Evolutionary conservation across 2,797 vertebrate species (phyloP), one percentile per base, ranked within the genome.

Genomic region (Typhlichthys eigenmanni): DNA sequence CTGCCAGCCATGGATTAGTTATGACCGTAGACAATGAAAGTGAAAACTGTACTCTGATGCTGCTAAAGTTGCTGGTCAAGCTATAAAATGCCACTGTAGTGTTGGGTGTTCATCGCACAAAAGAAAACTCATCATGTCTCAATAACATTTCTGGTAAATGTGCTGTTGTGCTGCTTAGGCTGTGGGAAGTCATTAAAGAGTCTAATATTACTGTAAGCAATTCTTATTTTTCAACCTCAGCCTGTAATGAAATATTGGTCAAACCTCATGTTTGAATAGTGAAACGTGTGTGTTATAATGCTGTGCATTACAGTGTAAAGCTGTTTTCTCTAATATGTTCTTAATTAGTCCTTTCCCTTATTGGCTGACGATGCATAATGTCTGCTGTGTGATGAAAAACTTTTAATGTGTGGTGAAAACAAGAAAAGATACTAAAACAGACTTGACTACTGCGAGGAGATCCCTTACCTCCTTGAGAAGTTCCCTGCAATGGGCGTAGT

Each of bases 401-500:
- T 7, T 38, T 7, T 38, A 6, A 38, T 38, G 8, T 38, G 34
- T 38, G 47, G 13, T 48, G 47, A 48, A 48, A n/a, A 48, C 12
- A 48, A 48, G 13, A 4, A 6, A 48, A 48, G 47, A n/a, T 48
- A 24, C 16, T 4, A 53, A 11, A 19, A 19, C 13, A n/a, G 14
- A 7, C 14, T 51, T 3, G 16, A 17, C 9, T 5, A 2, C 8
- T 24, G 6, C 5, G 9, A 0, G 6, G 34, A 38, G 7, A 3
- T 38, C 2, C 46, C 87, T 82, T 59, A 95, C 94, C 91, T 95
- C 93, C 78, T 93, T 94, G 47, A 95, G 92, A 14, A 95, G 91
- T 55, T 95, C 94, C 68, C 95, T 89, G 89, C 93, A 95, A 54
- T 95, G 95, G 1, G 94, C 92, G 80, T 95, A 96, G 87, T 98